Percentiles rank a stretch among this genome's conserved stretches.
Conservation (phyloP, 2,888 invertebrate genomes). For the Noctua comes region DNA sequence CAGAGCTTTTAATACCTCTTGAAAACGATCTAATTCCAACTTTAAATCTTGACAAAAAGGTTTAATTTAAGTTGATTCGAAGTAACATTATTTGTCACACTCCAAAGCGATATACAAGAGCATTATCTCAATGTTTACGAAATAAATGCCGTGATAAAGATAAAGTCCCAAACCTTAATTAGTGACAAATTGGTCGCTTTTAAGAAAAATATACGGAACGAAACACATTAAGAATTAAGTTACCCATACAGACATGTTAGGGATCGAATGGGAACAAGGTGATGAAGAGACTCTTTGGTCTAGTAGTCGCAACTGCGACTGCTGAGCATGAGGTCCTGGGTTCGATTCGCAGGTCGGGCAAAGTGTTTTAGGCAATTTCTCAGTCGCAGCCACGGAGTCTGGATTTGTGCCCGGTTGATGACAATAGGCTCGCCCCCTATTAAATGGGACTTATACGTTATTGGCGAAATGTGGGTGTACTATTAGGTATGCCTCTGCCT, state of each 20-base stretch:
- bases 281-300: no score
- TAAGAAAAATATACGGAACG: constrained; percentile 71
- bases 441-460: no score
- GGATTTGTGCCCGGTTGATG: no score
- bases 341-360: neutral
- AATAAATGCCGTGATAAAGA: constrained; percentile 79
- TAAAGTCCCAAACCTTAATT: constrained; percentile 78
- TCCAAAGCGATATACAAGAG: constrained; percentile 48
- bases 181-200: constrained; percentile 81
- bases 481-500: no score
- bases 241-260: neutral
- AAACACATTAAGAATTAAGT: constrained; percentile 68
- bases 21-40: neutral
- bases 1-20: constrained; percentile 1
- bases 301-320: no score
- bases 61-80: constrained; percentile 19
- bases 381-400: no score
- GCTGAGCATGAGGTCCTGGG: no score
- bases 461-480: no score
- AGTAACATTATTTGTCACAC: constrained; percentile 40
- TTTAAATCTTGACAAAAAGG: constrained; percentile 13
- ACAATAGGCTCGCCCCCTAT: no score
- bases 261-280: neutral
- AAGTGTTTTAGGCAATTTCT: no score
- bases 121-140: constrained; percentile 74